Evolutionary conservation across 23 tunicate genomes (phyloP), one percentile per base, ranked within the genome.

Genomic region (Clavelina lepadiformis): DNA sequence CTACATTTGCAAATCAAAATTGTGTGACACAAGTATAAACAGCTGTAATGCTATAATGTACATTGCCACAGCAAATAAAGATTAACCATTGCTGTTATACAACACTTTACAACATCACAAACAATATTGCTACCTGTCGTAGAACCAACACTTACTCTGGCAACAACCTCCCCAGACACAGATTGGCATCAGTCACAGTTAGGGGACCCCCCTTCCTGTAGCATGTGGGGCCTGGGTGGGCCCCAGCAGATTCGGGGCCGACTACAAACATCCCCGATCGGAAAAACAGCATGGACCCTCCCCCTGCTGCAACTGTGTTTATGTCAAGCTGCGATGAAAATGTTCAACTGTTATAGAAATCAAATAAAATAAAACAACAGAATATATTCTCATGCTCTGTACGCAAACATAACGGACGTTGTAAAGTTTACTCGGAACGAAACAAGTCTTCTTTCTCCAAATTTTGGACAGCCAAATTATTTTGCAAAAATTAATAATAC

Each of bases 261-360:
- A 93, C 98, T 1, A 69, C 92, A 58, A 81, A 83, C 70, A 93
- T 29, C 18, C 98, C 98, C 23, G 81, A 69, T 23, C 98, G 71
- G 66, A 80, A 93, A 58, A 85, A 83, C 71, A 93, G 49, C 86
- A 64, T 93, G 30, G 87, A 78, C 13, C 98, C 98, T 23, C 98
- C 98, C 3, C 98, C 98, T 20, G 98, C 98, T 11, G 98, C 98
- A 1, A 93, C 98, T 0, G 98, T 93, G 78, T 85, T 83, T 74
- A 93, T 93, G 37, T 93, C 98, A 18, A 93, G 83, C 93, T 93
- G 79, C 13, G 34, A 68, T 44, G 27, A 73, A 21, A 62, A 22
- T 61, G n/a, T n/a, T n/a, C n/a, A n/a, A n/a, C n/a, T n/a, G n/a
- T n/a, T n/a, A n/a, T n/a, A n/a, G n/a, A n/a, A n/a, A n/a, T n/a